Evolutionary conservation across 2,113 vertebrate species (phyloP), one percentile per base, ranked within the genome.

Genomic region (Pycnonotus jocosus): DNA sequence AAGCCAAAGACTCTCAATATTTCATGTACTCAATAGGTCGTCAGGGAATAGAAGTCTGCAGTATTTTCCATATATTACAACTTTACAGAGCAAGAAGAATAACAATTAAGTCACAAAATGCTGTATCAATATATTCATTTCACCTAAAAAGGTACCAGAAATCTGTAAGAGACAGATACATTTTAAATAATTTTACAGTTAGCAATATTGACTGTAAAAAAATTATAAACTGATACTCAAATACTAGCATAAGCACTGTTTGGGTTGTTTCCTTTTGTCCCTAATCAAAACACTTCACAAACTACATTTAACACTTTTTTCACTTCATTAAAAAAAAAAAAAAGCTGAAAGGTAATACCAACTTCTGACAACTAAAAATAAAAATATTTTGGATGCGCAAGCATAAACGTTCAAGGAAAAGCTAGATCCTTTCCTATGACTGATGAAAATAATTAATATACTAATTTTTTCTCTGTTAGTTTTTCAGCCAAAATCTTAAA

Each of bases 1-100:
- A 79, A 91, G 53, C 53, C 61, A 21, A 88, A 15, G 73, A 64
- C 58, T 84, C 83, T 86, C 93, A 25, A 33, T 91, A 84, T 93
- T 95, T 95, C 81, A 81, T 92, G 70, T 65, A n/a, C 50, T 92
- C 78, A 72, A 68, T 89, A 91, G 53, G 64, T 85, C 92, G 73
- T 44, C 12, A 47, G 73, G 78, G 81, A 89, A 91, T 79, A 93
- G 57, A 81, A 76, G 2, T 77, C 88, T 94, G 88, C 70, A 93
- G 68, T 77, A 56, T 97, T 96, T 92, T 77, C 79, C 78, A 86
- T 90, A 73, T 62, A 93, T 82, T 93, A 83, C 68, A 80, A 70
- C 4, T 88, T 93, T 73, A 80, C 61, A 80, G 53, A 72, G 48
- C 57, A 85, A 72, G 69, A 93, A 95, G 60, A 93, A 93, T 80